Base-by-base conservation (phyloP, 2,113 vertebrate genomes). In the Pavo muticus region DNA sequence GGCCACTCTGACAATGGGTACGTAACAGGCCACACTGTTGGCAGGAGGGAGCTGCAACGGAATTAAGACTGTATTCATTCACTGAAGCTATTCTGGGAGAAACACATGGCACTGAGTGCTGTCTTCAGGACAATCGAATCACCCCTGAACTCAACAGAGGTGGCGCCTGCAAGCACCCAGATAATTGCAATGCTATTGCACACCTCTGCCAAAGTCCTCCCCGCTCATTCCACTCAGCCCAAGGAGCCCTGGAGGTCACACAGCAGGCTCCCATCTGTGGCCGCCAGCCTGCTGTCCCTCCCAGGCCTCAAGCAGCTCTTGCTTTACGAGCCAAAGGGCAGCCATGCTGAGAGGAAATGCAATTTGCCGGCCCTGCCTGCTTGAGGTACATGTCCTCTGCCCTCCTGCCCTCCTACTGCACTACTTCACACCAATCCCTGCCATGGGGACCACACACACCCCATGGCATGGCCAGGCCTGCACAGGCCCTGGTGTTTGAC, bases 121-220 rank as follows among this genome's bases (percentile, higher is more conserved):
- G 25, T 44, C 59, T 54, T 63, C 60, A 80, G 15, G 69, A 35
- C 10, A 27, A 16, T 45, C 24, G 63, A 83, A 64, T 50, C 17
- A 71, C 5, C 63, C 47, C 1, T 60, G 63, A 83, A 56, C 81
- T 89, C 54, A 65, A 82, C 37, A 73, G 48, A n/a, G 71, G 61
- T 54, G 71, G 77, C 0, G 0, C 17, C 0, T 1, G 45, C 32
- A 16, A 87, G 75, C 18, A 54, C 48, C 18, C 60, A 71, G 29
- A 76, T 63, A 61, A 90, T 57, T 59, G 64, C 0, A 1, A 14
- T 50, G 59, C 25, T 61, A 16, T 2, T 47, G 45, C 35, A 75
- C 67, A 39, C 27, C 44, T 14, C 74, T 61, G 61, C 11, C 0
- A 6, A 76, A 73, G 2, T 87, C 63, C 61, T 73, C 37, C 47